These are phyloP conservation scores for Catostylus mosaicus DNA, from an alignment of 30 jellyfish, hydroid and myxozoan species.

Conservation along the genomic window DNA sequence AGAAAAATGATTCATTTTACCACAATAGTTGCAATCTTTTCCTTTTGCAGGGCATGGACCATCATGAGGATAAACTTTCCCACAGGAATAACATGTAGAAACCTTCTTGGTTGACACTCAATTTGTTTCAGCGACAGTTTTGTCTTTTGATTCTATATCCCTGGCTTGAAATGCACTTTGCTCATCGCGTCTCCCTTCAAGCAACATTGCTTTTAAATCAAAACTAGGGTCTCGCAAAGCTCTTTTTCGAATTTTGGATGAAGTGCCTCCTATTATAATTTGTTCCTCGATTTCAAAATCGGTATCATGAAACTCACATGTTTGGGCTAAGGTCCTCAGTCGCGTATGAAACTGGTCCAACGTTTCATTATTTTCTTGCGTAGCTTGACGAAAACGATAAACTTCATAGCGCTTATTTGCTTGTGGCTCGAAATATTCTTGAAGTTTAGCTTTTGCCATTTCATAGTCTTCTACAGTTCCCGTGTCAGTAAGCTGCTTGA, in stretches of 20 bases:
- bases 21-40: too few relatives aligned
- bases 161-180: slow-evolving; percentile 28
- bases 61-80: not conserved
- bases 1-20: too few relatives aligned
- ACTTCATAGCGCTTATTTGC: not conserved
- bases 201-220: not conserved
- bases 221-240: not conserved
- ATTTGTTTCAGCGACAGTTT: not conserved
- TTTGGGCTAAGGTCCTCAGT: slow-evolving; percentile 22
- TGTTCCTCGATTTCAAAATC: slow-evolving; percentile 29
- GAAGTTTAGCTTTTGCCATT: too few relatives aligned
- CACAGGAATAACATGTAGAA: slow-evolving; percentile 4
- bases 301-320: slow-evolving; percentile 9
- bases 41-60: slow-evolving; percentile 30
- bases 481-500: too few relatives aligned
- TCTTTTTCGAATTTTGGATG: not conserved
- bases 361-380: too few relatives aligned
- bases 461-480: too few relatives aligned
- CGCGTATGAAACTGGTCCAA: slow-evolving; percentile 36
- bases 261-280: slow-evolving; percentile 14
- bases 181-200: too few relatives aligned
- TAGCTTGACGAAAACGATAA: too few relatives aligned
- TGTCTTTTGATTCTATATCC: slow-evolving; percentile 23
- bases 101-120: not conserved
- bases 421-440: slow-evolving; percentile 33